Base-by-base conservation (phyloP, 2,888 invertebrate species). In the Pherbina coryleti region DNA sequence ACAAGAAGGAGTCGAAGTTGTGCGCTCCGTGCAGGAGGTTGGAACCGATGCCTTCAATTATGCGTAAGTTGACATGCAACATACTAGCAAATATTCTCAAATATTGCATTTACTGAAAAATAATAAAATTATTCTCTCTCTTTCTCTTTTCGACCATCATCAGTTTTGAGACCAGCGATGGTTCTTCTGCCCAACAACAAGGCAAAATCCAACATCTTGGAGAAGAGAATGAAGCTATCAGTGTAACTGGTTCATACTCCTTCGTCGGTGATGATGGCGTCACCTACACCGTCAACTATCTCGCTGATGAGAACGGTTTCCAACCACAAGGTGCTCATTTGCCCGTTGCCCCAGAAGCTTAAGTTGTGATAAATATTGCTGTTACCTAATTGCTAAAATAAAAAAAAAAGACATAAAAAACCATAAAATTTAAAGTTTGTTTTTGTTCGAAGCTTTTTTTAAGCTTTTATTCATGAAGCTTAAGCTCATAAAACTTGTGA, bases 251-350 rank as follows among this genome's bases (percentile, higher is more conserved):
- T 44, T 88, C 89, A 5, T 91, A 90, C 86, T 85, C 88, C 17
- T 91, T 90, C 91, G 86, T 91, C 0, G 92, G 90, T 19, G 91
- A 91, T 53, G 92, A 92, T 81, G 92, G 92, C 3, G 89, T 91
- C 19, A 88, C 88, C 0, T 93, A 93, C 85, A 90, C 90, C 4
- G 92, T 93, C 77, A 91, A 67, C 75, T 86, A 85, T 69, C 37
- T 82, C 51, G 86, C 86, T 69, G 84, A 86, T 80, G 84, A 84
- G 76, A 84, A 85, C 49, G 85, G 86, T 80, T 85, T 83, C 83
- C 90, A 90, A 84, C 90, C 90, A 44, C 82, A 86, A 84, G 90
- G 90, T 49, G 90, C 88, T 22, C 90, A 91, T 86, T 83, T 91
- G 75, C 90, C 91, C 75, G 83, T 83, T 75, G 84, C 83, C 37